A percentile compares a stretch with the other conserved stretches of the same genome.
Evolutionary conservation across 2,113 vertebrate genomes (phyloP).

Genomic region (Grallaria varia): DNA sequence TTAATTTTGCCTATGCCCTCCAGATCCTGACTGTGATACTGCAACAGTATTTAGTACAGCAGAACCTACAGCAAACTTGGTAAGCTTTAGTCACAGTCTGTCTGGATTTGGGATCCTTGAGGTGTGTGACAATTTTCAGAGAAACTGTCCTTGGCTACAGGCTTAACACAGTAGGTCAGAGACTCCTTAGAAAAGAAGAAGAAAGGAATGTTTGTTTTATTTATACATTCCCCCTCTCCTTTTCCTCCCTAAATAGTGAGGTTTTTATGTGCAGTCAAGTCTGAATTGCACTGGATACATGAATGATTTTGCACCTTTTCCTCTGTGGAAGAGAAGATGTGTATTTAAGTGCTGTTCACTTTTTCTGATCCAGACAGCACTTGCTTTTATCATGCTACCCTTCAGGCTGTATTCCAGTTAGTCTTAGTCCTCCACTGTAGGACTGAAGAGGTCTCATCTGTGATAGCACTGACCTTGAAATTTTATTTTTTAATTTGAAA

Average conservation of each 20-base stretch:
- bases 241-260: neutral
- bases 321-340: neutral
- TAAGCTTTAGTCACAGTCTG: conserved; percentile 60
- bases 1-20: conserved; percentile 11
- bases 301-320: neutral
- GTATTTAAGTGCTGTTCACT: neutral
- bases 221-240: neutral
- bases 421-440: neutral
- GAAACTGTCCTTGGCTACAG: neutral
- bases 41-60: conserved; percentile 77
- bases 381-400: neutral
- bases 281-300: neutral
- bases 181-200: neutral
- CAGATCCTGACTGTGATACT: conserved; percentile 82
- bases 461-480: neutral
- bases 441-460: neutral
- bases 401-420: neutral
- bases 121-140: neutral
- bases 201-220: neutral
- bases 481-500: neutral
- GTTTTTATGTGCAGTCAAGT: neutral
- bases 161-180: neutral
- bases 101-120: neutral
- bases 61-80: conserved; percentile 83
- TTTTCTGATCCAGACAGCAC: neutral